These are phyloP conservation scores for Seriola quinqueradiata DNA, from an alignment of 2,113 vertebrate genomes.

Conservation along the genomic window DNA sequence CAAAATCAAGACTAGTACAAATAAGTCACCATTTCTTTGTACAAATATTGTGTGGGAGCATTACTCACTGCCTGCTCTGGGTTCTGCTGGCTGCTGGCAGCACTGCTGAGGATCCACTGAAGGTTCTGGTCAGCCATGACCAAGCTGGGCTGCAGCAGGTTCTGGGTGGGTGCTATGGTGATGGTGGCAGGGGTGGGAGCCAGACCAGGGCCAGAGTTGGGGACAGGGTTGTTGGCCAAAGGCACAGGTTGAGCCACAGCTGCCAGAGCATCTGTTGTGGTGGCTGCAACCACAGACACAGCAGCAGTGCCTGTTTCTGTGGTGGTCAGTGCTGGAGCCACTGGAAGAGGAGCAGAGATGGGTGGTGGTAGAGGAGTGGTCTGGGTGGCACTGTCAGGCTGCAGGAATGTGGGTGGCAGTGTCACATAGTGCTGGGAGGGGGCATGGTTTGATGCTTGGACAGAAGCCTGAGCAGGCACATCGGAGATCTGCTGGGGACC, in stretches of 20 bases:
- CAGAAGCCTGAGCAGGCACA: slow-evolving; percentile 87
- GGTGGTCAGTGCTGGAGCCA: slow-evolving; percentile 72
- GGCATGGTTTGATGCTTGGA: slow-evolving; percentile 72
- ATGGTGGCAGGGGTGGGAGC: slow-evolving; percentile 88
- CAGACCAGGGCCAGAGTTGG: slow-evolving; percentile 85
- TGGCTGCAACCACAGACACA: slow-evolving; percentile 82
- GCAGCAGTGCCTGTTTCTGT: slow-evolving; percentile 80
- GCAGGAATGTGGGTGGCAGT: slow-evolving; percentile 88
- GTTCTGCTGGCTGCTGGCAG: slow-evolving; percentile 89
- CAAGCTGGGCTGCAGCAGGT: slow-evolving; percentile 91
- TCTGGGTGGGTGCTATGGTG: slow-evolving; percentile 83
- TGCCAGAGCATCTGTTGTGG: slow-evolving; percentile 85
- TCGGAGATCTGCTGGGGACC: slow-evolving; percentile 88
- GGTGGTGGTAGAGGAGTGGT: slow-evolving; percentile 82
- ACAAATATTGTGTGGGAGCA: background rate
- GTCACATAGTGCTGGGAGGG: slow-evolving; percentile 86
- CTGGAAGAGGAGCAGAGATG: slow-evolving; percentile 73
- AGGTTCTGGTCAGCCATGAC: slow-evolving; percentile 98
- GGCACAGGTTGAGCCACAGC: slow-evolving; percentile 90
- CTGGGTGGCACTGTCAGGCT: slow-evolving; percentile 78
- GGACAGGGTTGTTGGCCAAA: slow-evolving; percentile 85
- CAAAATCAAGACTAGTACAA: background rate
- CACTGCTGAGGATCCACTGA: slow-evolving; percentile 97
- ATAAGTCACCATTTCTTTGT: background rate
- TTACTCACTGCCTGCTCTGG: slow-evolving; percentile 91